Conservation (phyloP, 2,888 invertebrate genomes). For the Rhyacophila evoluta region DNA sequence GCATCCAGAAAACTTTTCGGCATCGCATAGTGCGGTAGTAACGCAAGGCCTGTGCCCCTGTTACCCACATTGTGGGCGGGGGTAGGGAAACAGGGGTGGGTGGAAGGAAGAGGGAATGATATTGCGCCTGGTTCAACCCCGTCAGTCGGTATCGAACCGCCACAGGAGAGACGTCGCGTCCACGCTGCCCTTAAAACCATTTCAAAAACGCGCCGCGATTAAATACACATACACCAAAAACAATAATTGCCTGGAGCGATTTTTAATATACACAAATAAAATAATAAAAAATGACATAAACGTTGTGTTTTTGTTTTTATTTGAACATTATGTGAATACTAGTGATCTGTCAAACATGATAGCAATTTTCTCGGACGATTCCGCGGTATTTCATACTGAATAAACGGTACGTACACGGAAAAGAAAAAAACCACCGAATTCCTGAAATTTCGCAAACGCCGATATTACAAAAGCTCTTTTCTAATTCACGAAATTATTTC, state of each 20-base stretch:
- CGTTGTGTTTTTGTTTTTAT: not conserved
- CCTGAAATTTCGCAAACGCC: not conserved
- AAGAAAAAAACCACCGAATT: not conserved
- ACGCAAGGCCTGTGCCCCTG: slow-evolving; percentile 30
- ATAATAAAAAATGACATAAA: not conserved
- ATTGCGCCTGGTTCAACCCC: slow-evolving; percentile 38
- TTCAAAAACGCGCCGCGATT: slow-evolving; percentile 35
- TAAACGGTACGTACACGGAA: not conserved
- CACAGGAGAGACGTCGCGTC: slow-evolving; percentile 46
- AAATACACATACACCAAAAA: not conserved
- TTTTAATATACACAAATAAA: not conserved
- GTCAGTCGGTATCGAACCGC: slow-evolving; percentile 53
- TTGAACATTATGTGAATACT: no score
- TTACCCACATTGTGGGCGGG: slow-evolving; percentile 37
- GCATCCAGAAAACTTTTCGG: slow-evolving; percentile 2
- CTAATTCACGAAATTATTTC: no score
- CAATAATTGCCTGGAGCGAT: not conserved
- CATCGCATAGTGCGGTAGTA: slow-evolving; percentile 4
- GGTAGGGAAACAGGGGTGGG: slow-evolving; percentile 15
- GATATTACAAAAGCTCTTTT: no score
- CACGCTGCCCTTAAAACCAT: slow-evolving; percentile 21
- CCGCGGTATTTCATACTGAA: not conserved
- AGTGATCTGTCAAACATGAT: not conserved
- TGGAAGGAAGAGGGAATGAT: slow-evolving; percentile 28
- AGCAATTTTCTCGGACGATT: not conserved